Evolutionary conservation across 2,113 vertebrate genomes (phyloP).

Genomic region (Rafetus swinhoei): DNA sequence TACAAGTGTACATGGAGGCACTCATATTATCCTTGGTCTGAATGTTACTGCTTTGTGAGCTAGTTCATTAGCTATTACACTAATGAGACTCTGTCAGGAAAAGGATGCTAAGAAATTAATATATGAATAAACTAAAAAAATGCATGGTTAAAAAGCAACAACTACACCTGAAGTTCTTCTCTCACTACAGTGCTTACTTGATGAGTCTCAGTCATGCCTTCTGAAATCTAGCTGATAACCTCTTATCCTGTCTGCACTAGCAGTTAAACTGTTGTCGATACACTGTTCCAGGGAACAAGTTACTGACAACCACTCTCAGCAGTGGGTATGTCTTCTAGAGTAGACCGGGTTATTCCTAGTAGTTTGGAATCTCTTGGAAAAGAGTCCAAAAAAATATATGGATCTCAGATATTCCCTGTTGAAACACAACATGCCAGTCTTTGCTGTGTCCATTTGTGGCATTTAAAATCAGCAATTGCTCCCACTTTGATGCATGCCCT

Average conservation of each 20-base stretch:
- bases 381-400: not conserved
- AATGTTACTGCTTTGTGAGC: not conserved
- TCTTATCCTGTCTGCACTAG: not conserved
- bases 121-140: not conserved
- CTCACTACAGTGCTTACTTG: not conserved
- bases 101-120: not conserved
- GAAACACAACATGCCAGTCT: not conserved
- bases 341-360: not conserved
- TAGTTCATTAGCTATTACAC: not conserved
- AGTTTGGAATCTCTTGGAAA: not conserved
- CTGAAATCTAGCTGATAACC: not conserved
- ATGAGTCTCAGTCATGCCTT: not conserved
- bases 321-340: not conserved
- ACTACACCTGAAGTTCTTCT: not conserved
- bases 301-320: not conserved
- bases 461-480: not conserved
- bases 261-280: rapidly evolving
- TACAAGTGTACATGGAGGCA: not conserved
- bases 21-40: not conserved
- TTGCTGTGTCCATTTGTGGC: no score
- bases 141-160: not conserved
- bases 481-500: not conserved
- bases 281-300: not conserved
- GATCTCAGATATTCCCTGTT: not conserved
- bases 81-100: not conserved